Conservation (phyloP, 2,888 invertebrate genomes). For the Xestoiulus laeticollis region DNA sequence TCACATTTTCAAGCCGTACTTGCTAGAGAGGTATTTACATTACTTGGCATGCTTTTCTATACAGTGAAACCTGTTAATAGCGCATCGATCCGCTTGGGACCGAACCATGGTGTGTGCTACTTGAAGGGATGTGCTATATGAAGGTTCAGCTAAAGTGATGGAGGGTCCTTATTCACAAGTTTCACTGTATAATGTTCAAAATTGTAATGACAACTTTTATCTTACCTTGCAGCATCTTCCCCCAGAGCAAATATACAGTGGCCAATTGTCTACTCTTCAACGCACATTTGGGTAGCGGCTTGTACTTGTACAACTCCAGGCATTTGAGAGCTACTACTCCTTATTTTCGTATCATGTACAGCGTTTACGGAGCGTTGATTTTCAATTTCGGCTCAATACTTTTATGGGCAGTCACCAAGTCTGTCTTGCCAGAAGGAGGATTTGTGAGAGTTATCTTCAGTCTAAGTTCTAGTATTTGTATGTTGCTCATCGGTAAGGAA, state of each 20-base stretch:
- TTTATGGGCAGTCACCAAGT: conserved; percentile 65
- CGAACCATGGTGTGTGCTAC: too few species aligned
- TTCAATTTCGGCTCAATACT: conserved; percentile 68
- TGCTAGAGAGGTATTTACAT: conserved; percentile 74
- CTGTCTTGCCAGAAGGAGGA: conserved; percentile 62
- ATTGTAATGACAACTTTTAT: background rate
- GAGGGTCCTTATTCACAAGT: too few species aligned
- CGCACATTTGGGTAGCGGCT: conserved; percentile 66
- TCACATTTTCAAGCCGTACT: conserved; percentile 84
- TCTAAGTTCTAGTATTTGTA: conserved; percentile 60
- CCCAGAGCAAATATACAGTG: conserved; percentile 54
- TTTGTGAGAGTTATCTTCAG: conserved; percentile 62
- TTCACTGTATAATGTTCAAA: too few species aligned
- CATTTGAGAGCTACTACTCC: conserved; percentile 59
- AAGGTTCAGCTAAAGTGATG: too few species aligned
- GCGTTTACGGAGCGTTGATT: conserved; percentile 64
- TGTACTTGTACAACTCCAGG: conserved; percentile 64
- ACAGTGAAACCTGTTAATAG: too few species aligned
- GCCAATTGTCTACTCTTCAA: conserved; percentile 65
- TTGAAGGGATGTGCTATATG: too few species aligned
- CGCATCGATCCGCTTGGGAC: too few species aligned
- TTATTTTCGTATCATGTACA: conserved; percentile 62
- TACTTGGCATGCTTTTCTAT: background rate
- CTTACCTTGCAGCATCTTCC: conserved; percentile 47
- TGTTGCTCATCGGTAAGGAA: conserved; percentile 61